A percentile compares a stretch with the other conserved stretches of the same genome.
Evolutionary conservation across 2,888 invertebrate species (phyloP).

Genomic region (Corythucha ciliata): DNA sequence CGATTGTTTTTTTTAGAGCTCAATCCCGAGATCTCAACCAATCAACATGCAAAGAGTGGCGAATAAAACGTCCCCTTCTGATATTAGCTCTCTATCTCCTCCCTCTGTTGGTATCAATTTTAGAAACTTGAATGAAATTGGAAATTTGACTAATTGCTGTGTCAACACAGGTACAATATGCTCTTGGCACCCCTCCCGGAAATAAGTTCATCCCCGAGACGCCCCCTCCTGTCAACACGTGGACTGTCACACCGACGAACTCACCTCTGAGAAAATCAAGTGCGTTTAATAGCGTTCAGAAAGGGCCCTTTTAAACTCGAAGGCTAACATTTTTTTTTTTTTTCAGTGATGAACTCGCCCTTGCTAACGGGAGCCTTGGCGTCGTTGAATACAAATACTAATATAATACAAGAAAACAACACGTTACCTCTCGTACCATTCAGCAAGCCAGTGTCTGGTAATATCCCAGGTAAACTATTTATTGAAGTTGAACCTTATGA

Average conservation of each 20-base stretch:
- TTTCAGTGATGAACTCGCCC: conserved; percentile 51
- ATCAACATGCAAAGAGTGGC: conserved; percentile 58
- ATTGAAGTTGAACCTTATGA: not conserved
- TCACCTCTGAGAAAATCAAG: conserved; percentile 62
- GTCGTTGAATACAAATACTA: conserved; percentile 43
- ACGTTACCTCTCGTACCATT: conserved; percentile 53
- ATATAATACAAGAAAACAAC: conserved; percentile 47
- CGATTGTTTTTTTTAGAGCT: conserved; percentile 38
- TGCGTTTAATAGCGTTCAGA: conserved; percentile 35
- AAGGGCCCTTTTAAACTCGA: too few species aligned
- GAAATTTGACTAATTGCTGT: conserved; percentile 3
- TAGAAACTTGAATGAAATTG: not conserved
- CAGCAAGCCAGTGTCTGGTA: conserved; percentile 40
- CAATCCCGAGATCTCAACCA: conserved; percentile 73
- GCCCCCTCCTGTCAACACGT: conserved; percentile 66
- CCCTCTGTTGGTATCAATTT: conserved; percentile 57
- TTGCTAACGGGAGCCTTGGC: conserved; percentile 56
- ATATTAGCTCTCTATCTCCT: conserved; percentile 85
- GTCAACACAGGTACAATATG: conserved; percentile 58
- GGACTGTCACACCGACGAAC: conserved; percentile 69
- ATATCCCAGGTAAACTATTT: conserved; percentile 22
- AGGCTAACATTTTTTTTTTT: conserved; percentile 29
- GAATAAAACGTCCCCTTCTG: conserved; percentile 55
- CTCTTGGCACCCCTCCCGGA: conserved; percentile 77
- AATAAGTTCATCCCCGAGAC: conserved; percentile 51